phyloP scores from a whole-genome alignment of 2,113 vertebrate genomes.

The Carassius gibelio region DNA sequence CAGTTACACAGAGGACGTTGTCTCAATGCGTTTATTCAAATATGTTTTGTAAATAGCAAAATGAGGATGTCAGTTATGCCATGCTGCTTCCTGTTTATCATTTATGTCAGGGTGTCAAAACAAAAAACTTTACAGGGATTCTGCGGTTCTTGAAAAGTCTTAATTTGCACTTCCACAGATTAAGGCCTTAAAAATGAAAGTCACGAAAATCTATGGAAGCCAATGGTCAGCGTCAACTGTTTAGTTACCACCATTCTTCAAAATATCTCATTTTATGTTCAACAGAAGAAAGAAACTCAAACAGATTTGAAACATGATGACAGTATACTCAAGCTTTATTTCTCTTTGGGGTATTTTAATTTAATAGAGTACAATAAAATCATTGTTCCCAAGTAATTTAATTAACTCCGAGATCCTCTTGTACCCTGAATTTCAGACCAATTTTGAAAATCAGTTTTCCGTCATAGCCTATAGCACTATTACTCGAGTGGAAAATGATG shows the following conservation, averaged over 20 bases:
- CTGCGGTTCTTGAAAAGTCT: neutral
- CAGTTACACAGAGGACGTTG: neutral
- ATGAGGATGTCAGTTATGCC: slow-evolving; percentile 7
- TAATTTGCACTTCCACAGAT: too few species aligned
- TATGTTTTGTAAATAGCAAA: neutral
- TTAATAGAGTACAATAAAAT: neutral
- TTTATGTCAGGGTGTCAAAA: neutral
- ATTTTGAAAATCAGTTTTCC: slow-evolving; percentile 9
- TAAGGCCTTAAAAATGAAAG: too few species aligned
- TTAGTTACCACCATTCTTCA: too few species aligned
- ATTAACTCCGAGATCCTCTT: neutral
- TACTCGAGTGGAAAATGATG: slow-evolving; percentile 30
- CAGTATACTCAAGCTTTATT: neutral
- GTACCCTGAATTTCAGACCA: neutral
- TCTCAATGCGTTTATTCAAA: neutral
- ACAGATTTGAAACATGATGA: neutral
- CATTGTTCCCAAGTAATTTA: neutral
- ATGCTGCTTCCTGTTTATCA: neutral
- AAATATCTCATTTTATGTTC: too few species aligned
- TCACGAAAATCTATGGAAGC: too few species aligned
- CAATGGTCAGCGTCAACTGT: too few species aligned
- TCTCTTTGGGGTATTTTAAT: neutral
- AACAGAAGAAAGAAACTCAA: too few species aligned
- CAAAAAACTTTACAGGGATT: neutral
- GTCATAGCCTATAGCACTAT: slow-evolving; percentile 14